Conservation (phyloP, 2,888 invertebrate genomes). For the Bombylius discolor region DNA sequence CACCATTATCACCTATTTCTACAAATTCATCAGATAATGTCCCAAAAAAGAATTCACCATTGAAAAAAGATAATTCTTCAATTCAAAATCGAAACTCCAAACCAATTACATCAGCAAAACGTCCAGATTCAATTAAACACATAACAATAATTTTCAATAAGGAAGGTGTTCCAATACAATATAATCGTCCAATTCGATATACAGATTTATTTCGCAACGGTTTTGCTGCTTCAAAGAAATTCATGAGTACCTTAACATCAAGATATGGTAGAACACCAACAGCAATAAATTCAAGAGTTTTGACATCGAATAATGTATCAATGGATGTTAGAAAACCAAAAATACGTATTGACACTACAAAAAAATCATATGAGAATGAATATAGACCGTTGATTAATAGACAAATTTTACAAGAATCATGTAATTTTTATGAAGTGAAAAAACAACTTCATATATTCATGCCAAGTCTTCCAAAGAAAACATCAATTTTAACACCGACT, state of each 20-base stretch:
- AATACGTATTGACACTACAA: background rate
- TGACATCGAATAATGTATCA: background rate
- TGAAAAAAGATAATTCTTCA: background rate
- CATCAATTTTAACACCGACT: constrained; percentile 20
- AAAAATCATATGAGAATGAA: constrained; percentile 15
- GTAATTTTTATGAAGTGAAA: constrained; percentile 33
- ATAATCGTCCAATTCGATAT: constrained; percentile 30
- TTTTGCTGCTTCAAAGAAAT: constrained; percentile 5
- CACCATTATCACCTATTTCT: constrained; percentile 13
- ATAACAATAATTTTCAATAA: constrained; percentile 33
- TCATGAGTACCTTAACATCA: background rate
- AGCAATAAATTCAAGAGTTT: background rate
- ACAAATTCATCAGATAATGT: background rate
- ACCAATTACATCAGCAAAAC: background rate
- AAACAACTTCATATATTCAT: constrained; percentile 64
- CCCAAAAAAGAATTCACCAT: background rate
- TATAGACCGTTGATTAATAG: constrained; percentile 18
- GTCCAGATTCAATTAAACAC: constrained; percentile 26
- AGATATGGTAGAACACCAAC: background rate
- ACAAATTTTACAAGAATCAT: constrained; percentile 18
- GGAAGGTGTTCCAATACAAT: constrained; percentile 30
- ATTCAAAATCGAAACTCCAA: background rate
- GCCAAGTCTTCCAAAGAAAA: constrained; percentile 48
- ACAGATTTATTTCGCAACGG: constrained; percentile 25
- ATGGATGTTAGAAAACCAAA: background rate